Conservation (phyloP, 2,113 vertebrate species). For the Microtus oregoni region DNA sequence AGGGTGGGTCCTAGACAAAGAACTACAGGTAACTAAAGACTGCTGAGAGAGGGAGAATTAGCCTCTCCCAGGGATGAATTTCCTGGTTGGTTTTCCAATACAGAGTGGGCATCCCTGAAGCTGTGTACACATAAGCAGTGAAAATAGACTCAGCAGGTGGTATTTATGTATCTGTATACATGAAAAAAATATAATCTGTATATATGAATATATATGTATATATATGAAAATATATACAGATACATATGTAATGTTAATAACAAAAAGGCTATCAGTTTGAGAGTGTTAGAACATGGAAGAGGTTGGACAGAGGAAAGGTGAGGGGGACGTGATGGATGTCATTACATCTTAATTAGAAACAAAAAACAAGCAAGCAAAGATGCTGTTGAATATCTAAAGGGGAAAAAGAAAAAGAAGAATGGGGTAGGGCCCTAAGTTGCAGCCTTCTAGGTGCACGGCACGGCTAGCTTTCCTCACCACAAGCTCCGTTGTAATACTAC, state of each 20-base stretch:
- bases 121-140: neutral
- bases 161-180: neutral
- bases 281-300: neutral
- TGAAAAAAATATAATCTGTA: neutral
- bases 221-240: too few species aligned
- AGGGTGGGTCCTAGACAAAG: neutral
- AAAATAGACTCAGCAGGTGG: too few species aligned
- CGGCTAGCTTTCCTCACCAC: neutral
- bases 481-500: neutral
- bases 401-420: neutral
- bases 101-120: neutral
- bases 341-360: neutral
- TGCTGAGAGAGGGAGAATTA: neutral
- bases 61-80: neutral
- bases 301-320: neutral
- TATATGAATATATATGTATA: neutral
- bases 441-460: neutral
- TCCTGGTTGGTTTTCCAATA: neutral
- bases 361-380: neutral
- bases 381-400: neutral
- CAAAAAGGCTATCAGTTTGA: neutral
- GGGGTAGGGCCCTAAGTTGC: too few species aligned
- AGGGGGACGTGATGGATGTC: neutral
- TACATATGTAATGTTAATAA: neutral
- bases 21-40: neutral